phyloP scores from a whole-genome alignment of 53 echinoderm and acorn worm species.

The Henricia sp. region DNA sequence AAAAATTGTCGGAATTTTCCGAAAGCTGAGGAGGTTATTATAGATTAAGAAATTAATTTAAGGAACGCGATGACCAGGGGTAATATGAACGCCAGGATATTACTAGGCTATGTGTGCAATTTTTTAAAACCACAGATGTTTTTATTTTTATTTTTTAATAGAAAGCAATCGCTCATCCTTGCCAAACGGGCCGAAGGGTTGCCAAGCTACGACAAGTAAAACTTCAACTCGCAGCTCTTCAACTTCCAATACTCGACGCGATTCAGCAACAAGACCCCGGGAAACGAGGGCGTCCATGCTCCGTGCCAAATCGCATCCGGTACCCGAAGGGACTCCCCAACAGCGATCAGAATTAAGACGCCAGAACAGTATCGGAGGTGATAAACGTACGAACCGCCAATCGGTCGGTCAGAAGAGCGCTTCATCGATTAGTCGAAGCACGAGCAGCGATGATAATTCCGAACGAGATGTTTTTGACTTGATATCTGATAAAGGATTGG shows the following conservation, averaged over 20 bases:
- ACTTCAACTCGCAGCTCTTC: neutral
- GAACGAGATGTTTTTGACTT: slow-evolving; percentile 1
- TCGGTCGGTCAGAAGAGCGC: neutral
- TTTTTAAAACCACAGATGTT: too few species aligned
- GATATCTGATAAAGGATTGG: neutral
- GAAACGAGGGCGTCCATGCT: slow-evolving; percentile 6
- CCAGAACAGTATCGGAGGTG: neutral
- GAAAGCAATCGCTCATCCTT: too few species aligned
- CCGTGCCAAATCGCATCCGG: neutral
- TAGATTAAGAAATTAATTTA: too few species aligned
- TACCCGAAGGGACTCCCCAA: neutral
- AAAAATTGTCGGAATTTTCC: too few species aligned
- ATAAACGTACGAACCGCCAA: neutral
- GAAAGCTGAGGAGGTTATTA: too few species aligned
- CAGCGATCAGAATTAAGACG: neutral
- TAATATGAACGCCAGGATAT: too few species aligned
- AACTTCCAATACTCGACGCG: neutral
- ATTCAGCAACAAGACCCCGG: neutral
- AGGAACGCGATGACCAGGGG: too few species aligned
- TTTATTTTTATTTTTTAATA: too few species aligned
- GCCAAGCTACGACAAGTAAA: too few species aligned
- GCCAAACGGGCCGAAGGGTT: too few species aligned
- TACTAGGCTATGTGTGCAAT: too few species aligned
- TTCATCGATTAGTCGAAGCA: neutral
- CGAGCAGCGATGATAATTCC: slow-evolving; percentile 27